Evolutionary conservation across 1,140 invertebrate species (phyloP), one percentile per base, ranked within the genome.

Genomic region (Gryon sp.): DNA sequence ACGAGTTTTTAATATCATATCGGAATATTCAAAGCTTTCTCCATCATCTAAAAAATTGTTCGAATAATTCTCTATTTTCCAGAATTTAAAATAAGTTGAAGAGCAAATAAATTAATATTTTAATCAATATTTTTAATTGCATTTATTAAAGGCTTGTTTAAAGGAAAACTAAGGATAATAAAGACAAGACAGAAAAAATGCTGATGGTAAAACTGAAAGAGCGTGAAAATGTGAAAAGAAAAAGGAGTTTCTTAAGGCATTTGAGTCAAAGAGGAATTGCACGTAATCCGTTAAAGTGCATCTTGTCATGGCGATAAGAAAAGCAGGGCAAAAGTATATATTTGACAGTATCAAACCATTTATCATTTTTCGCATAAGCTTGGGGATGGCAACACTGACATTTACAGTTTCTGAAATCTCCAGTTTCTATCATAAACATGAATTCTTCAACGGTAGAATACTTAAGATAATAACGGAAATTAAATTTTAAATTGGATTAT

Each of bases 211-310:
- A 50, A 59, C n/a, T n/a, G n/a, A 53, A 57, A 62, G 46, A 16
- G 24, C 41, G 15, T 15, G 38, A 59, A 53, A 48, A 46, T 38
- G 46, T 15, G 43, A 70, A 32, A 26, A 36, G 41, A 22, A 38
- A 26, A 59, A 66, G n/a, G 59, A 11, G 48, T 53, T 59, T 70
- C 57, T 55, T 50, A 26, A 40, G 15, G 34, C 19, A 26, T 52
- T 32, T 32, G 28, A 69, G 75, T 76, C 53, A 62, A 57, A 45
- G 53, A 53, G 68, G 38, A 77, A 81, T 79, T 66, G 73, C 72
- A 43, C 60, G 75, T 78, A 83, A 84, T 84, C 76, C 79, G 75
- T 73, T 72, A 80, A 76, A 84, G 82, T 83, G 82, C 83, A 78
- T 53, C 65, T 55, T 50, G 75, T 70, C 41, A 40, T 30, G 60